Percentiles rank a stretch among this genome's conserved stretches.
Conservation (phyloP, 2,888 invertebrate species). For the Osmoderma eremita region DNA sequence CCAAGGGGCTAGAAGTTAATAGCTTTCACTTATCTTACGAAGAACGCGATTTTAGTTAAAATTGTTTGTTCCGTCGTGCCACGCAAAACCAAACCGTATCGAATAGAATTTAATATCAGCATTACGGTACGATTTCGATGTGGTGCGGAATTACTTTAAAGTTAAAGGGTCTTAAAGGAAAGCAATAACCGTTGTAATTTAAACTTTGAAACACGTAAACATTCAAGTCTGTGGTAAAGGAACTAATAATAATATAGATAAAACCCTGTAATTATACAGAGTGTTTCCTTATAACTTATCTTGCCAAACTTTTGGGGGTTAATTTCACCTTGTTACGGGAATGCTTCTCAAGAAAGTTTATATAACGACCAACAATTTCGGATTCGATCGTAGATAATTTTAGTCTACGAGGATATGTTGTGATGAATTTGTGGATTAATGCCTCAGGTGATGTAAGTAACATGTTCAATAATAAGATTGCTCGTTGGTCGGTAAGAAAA, state of each 20-base stretch:
- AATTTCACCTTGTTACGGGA: not conserved
- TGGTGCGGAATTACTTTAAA: not conserved
- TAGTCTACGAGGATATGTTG: not conserved
- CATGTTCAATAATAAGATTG: too few species aligned
- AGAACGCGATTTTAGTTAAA: too few species aligned
- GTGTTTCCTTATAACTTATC: constrained; percentile 17
- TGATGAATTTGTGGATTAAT: not conserved
- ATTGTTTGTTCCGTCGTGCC: constrained; percentile 35
- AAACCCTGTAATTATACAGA: constrained; percentile 21
- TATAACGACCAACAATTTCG: constrained; percentile 1
- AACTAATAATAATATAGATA: constrained; percentile 26
- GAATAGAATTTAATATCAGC: constrained; percentile 21
- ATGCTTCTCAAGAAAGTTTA: constrained; percentile 9
- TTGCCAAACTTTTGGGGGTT: too few species aligned
- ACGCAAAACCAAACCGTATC: constrained; percentile 47
- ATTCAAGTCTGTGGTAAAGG: constrained; percentile 13
- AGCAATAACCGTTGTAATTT: constrained; percentile 27
- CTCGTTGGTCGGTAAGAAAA: too few species aligned
- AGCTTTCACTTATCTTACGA: too few species aligned
- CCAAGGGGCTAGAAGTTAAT: too few species aligned
- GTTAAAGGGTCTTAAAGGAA: not conserved
- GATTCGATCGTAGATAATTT: constrained; percentile 1
- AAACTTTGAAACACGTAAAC: constrained; percentile 34
- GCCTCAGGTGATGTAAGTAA: too few species aligned
- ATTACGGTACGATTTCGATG: constrained; percentile 16